These are phyloP conservation scores for Sinohyriopsis cumingii DNA, from an alignment of 2,888 invertebrate species.

Conservation along the genomic window DNA sequence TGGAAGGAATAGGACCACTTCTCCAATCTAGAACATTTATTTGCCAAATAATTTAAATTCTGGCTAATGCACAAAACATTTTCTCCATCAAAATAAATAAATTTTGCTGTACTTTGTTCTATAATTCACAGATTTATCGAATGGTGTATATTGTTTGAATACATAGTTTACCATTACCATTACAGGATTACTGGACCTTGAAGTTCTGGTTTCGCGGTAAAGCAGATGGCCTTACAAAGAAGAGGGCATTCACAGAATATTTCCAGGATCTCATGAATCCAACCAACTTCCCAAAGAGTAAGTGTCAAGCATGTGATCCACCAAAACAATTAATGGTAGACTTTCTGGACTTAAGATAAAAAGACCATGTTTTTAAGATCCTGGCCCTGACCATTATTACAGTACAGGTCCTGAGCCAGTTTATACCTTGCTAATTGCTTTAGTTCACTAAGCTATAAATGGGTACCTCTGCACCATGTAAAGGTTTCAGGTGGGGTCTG, in stretches of 20 bases:
- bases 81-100: too few species aligned
- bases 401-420: too few species aligned
- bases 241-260: conserved; percentile 59
- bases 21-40: background rate
- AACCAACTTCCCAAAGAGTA: conserved; percentile 60
- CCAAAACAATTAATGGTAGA: background rate
- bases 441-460: too few species aligned
- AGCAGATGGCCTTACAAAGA: conserved; percentile 56
- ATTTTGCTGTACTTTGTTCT: too few species aligned
- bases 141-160: too few species aligned
- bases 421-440: too few species aligned
- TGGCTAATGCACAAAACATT: too few species aligned
- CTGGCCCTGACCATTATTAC: too few species aligned
- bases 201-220: conserved; percentile 63
- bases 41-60: background rate
- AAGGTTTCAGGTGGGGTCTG: too few species aligned
- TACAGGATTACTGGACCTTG: conserved; percentile 59
- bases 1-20: background rate
- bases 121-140: too few species aligned
- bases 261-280: conserved; percentile 63
- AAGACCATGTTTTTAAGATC: too few species aligned
- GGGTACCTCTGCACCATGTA: too few species aligned
- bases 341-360: background rate
- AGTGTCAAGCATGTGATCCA: conserved; percentile 2
- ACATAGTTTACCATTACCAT: background rate